phyloP scores from a whole-genome alignment of 2,888 invertebrate genomes.

The Agrypnus murinus region DNA sequence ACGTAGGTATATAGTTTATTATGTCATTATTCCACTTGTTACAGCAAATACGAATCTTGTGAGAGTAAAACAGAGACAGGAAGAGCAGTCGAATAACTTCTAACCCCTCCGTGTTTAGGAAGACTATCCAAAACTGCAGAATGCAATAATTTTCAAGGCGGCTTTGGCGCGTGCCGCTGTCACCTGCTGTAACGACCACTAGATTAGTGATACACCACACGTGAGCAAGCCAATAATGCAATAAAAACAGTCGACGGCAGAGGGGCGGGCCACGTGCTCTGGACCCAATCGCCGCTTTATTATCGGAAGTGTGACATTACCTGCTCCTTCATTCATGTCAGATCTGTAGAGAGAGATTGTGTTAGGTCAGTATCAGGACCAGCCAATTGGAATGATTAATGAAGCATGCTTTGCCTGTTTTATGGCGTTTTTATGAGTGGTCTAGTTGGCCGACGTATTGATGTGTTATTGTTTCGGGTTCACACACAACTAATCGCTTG shows the following conservation, averaged over 20 bases:
- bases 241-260: constrained; percentile 64
- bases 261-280: constrained; percentile 64
- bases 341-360: constrained; percentile 56
- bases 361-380: constrained; percentile 61
- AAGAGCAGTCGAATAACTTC: background rate
- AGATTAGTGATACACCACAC: constrained; percentile 64
- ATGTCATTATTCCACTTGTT: no score
- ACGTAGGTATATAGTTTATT: no score
- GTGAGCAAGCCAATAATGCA: constrained; percentile 66
- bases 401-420: constrained; percentile 67
- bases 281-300: constrained; percentile 65
- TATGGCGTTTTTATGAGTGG: constrained; percentile 67
- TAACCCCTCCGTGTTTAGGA: background rate
- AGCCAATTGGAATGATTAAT: constrained; percentile 61
- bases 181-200: constrained; percentile 65
- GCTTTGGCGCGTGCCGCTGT: constrained; percentile 66
- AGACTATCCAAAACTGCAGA: constrained; percentile 25
- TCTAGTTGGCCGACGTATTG: constrained; percentile 60
- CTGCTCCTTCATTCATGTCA: constrained; percentile 59
- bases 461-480: constrained; percentile 51
- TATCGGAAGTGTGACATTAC: constrained; percentile 68
- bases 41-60: no score
- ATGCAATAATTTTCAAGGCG: constrained; percentile 29
- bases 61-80: no score
- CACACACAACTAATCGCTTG: constrained; percentile 48